These are phyloP conservation scores for Telmatherina bonti DNA, from an alignment of 2,797 vertebrate species.

Conservation along the genomic window DNA sequence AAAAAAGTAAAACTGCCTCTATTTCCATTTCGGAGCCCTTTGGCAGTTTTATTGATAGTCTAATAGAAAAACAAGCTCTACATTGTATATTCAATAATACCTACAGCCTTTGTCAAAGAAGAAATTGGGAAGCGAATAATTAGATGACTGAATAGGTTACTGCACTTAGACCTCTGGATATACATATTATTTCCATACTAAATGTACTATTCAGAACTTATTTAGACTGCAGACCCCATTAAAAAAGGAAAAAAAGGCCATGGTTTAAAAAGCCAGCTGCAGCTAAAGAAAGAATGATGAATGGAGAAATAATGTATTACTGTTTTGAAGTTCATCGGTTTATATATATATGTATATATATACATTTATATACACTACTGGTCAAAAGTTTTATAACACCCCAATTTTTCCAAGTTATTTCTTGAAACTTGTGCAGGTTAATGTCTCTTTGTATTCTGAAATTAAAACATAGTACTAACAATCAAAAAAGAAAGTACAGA, in stretches of 20 bases:
- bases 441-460: too few relatives aligned
- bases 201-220: neutral
- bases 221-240: neutral
- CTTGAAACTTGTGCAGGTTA: too few relatives aligned
- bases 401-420: too few relatives aligned
- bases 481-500: too few relatives aligned
- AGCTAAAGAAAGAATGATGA: neutral
- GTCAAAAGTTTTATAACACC: too few relatives aligned
- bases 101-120: neutral
- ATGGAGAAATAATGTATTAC: neutral
- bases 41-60: neutral
- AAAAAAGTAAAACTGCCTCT: slow-evolving; percentile 5
- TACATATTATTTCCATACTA: neutral
- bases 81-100: neutral
- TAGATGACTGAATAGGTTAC: neutral
- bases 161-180: neutral
- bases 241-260: neutral
- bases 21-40: neutral
- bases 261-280: neutral
- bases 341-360: too few relatives aligned
- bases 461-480: too few relatives aligned
- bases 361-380: too few relatives aligned
- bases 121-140: neutral
- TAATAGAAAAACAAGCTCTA: neutral
- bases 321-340: neutral